phyloP scores from a whole-genome alignment of 1,140 invertebrate species.

The Drosophila mauritiana region DNA sequence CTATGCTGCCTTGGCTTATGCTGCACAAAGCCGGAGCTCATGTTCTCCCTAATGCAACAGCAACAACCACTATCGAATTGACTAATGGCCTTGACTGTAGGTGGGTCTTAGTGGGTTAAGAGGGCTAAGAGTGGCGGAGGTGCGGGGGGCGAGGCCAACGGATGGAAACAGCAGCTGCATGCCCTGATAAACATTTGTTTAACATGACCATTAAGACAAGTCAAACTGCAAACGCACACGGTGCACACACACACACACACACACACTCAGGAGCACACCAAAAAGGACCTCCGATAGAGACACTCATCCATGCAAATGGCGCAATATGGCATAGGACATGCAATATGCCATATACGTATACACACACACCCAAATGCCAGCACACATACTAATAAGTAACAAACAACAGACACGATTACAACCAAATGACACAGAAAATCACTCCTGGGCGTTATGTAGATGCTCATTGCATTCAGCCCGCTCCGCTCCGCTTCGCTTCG shows the following conservation, averaged over 20 bases:
- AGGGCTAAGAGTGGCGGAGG: background rate
- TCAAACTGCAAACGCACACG: slow-evolving; percentile 72
- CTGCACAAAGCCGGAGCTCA: slow-evolving; percentile 2
- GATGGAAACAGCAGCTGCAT: slow-evolving; percentile 67
- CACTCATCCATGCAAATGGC: slow-evolving; percentile 48
- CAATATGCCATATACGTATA: slow-evolving; percentile 42
- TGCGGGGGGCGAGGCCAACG: background rate
- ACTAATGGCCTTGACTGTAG: slow-evolving; percentile 69
- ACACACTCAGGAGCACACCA: background rate
- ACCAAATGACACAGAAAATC: slow-evolving; percentile 82
- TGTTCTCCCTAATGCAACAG: slow-evolving; percentile 53
- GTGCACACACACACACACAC: slow-evolving; percentile 18
- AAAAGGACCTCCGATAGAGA: slow-evolving; percentile 15
- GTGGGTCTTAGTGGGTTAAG: slow-evolving; percentile 24
- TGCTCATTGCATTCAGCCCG: slow-evolving; percentile 52
- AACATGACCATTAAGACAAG: slow-evolving; percentile 82
- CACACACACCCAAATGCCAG: slow-evolving; percentile 23
- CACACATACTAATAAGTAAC: slow-evolving; percentile 77
- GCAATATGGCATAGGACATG: slow-evolving; percentile 60
- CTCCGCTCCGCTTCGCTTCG: background rate
- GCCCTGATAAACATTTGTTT: slow-evolving; percentile 83
- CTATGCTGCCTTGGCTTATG: slow-evolving; percentile 4
- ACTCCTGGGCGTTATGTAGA: slow-evolving; percentile 70
- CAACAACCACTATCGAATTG: slow-evolving; percentile 56
- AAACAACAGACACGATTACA: slow-evolving; percentile 83